Conservation (phyloP, 2,888 invertebrate species). For the Crioceris asparagi region DNA sequence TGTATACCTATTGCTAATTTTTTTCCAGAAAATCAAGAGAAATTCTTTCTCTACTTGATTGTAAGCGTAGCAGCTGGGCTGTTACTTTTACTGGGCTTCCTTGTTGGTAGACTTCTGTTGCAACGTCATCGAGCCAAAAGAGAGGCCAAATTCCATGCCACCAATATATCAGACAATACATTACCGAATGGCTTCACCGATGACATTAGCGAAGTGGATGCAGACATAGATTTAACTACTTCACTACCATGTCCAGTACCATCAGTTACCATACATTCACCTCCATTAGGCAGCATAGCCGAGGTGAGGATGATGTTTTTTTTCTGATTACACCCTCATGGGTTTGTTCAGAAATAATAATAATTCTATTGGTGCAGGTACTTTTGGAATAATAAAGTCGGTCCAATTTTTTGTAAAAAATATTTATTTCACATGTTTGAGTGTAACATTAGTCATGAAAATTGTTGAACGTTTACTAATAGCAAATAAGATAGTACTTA, state of each 20-base stretch:
- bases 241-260: conserved; percentile 45
- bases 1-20: conserved; percentile 4
- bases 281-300: conserved; percentile 33
- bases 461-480: too few species aligned
- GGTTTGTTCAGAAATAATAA: too few species aligned
- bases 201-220: conserved; percentile 78
- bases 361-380: too few species aligned
- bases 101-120: conserved; percentile 59
- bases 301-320: too few species aligned
- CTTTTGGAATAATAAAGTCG: too few species aligned
- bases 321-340: too few species aligned
- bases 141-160: conserved; percentile 55
- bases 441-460: too few species aligned
- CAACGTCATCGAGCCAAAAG: conserved; percentile 53
- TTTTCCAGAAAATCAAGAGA: conserved; percentile 60
- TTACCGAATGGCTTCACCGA: conserved; percentile 75
- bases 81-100: conserved; percentile 59
- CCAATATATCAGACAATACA: conserved; percentile 61
- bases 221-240: conserved; percentile 64
- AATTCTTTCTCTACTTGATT: conserved; percentile 74
- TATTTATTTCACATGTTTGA: too few species aligned
- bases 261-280: conserved; percentile 43
- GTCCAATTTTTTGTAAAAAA: too few species aligned
- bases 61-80: conserved; percentile 63
- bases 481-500: too few species aligned